A percentile compares a stretch with the other conserved stretches of the same genome.
Evolutionary conservation across 2,797 vertebrate species (phyloP).

Genomic region (Alfaro cultratus): DNA sequence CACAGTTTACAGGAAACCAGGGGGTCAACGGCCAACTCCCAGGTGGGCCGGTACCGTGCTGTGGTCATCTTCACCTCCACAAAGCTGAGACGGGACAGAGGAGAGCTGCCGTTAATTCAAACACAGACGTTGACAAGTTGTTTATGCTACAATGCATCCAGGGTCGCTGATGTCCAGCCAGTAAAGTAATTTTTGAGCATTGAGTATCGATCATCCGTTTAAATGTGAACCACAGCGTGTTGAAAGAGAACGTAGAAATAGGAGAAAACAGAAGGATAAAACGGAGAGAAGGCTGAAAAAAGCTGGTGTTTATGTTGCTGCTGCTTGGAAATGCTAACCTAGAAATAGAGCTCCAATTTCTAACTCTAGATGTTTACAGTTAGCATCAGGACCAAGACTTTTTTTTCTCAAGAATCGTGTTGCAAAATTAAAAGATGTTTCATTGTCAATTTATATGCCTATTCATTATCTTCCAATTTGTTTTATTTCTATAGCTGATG

Average conservation of each 20-base stretch:
- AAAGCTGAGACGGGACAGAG: conserved; percentile 53
- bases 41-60: conserved; percentile 94
- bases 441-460: not conserved
- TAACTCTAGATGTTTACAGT: not conserved
- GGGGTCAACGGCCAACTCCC: conserved; percentile 97
- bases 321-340: too few relatives aligned
- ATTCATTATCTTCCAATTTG: not conserved
- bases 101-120: conserved; percentile 6
- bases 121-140: not conserved
- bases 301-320: too few relatives aligned
- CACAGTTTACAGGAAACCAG: conserved; percentile 98
- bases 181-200: not conserved
- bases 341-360: too few relatives aligned
- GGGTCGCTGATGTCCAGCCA: not conserved
- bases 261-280: too few relatives aligned
- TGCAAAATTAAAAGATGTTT: too few relatives aligned
- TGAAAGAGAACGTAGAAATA: too few relatives aligned
- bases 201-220: not conserved
- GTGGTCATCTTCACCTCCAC: conserved; percentile 88
- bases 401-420: too few relatives aligned
- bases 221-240: not conserved
- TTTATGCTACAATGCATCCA: not conserved
- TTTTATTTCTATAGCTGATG: not conserved
- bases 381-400: not conserved
- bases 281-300: too few relatives aligned